Conservation (phyloP, 1,140 invertebrate species). For the Rhopalosiphum maidis region DNA sequence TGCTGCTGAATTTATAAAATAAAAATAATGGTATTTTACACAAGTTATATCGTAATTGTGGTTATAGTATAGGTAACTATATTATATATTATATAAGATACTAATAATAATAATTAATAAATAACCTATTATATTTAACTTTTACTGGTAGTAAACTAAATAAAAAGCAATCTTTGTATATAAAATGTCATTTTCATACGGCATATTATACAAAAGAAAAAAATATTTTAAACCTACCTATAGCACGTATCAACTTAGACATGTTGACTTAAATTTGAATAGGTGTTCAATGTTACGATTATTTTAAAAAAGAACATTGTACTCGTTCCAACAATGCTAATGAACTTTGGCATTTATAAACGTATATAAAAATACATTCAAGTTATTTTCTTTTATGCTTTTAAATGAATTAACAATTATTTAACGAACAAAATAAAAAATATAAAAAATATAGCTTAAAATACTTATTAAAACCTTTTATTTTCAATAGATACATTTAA, state of each 20-base stretch:
- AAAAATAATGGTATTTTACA: too few relatives aligned
- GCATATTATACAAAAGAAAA: not conserved
- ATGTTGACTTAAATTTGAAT: not conserved
- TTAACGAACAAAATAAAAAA: not conserved
- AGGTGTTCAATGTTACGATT: not conserved
- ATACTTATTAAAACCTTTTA: not conserved
- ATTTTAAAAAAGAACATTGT: conserved; percentile 37
- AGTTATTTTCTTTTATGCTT: not conserved
- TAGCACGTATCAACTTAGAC: not conserved
- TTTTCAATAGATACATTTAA: not conserved
- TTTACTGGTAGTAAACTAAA: not conserved
- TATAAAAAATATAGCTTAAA: not conserved
- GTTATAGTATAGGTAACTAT: too few relatives aligned
- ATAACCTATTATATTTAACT: not conserved
- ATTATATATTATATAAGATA: too few relatives aligned
- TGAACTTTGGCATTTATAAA: conserved; percentile 40
- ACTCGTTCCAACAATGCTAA: conserved; percentile 54
- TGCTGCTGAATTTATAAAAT: too few relatives aligned
- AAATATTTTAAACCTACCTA: conserved; percentile 5
- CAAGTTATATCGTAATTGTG: too few relatives aligned
- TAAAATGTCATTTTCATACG: not conserved
- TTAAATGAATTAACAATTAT: not conserved
- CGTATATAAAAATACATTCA: conserved; percentile 11
- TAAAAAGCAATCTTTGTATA: not conserved
- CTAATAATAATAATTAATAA: not conserved